These are phyloP conservation scores for Miltochrista miniata DNA, from an alignment of 2,888 invertebrate genomes.

Conservation along the genomic window DNA sequence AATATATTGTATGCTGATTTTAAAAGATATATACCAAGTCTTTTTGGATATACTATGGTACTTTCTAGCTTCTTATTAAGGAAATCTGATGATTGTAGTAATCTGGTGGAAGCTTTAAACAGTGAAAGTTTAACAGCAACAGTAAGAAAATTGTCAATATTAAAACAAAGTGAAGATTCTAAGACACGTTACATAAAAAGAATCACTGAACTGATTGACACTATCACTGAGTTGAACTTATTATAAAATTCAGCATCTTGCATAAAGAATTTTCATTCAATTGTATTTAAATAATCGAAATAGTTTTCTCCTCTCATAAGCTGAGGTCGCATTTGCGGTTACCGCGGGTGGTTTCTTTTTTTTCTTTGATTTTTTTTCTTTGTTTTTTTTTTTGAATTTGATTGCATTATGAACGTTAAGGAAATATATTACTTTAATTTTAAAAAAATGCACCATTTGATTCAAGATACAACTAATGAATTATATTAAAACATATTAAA, in stretches of 20 bases:
- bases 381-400: too few species aligned
- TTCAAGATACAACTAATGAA: too few species aligned
- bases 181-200: constrained; percentile 19
- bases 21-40: constrained; percentile 33
- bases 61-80: constrained; percentile 27
- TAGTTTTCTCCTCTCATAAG: too few species aligned
- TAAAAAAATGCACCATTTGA: too few species aligned
- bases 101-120: constrained; percentile 22
- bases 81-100: constrained; percentile 35
- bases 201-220: constrained; percentile 31
- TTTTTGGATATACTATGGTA: constrained; percentile 27
- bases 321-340: too few species aligned
- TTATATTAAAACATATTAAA: too few species aligned
- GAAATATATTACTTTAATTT: too few species aligned
- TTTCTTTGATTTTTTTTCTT: too few species aligned
- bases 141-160: background rate
- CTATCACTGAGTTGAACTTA: constrained; percentile 26
- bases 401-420: too few species aligned
- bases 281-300: too few species aligned
- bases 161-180: constrained; percentile 16
- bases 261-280: too few species aligned
- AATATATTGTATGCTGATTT: constrained; percentile 40
- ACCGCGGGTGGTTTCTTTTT: too few species aligned
- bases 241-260: background rate
- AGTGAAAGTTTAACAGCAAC: background rate